Evolutionary conservation across 2,113 vertebrate species (phyloP), one percentile per base, ranked within the genome.

Genomic region (Neolamprologus falcicula): DNA sequence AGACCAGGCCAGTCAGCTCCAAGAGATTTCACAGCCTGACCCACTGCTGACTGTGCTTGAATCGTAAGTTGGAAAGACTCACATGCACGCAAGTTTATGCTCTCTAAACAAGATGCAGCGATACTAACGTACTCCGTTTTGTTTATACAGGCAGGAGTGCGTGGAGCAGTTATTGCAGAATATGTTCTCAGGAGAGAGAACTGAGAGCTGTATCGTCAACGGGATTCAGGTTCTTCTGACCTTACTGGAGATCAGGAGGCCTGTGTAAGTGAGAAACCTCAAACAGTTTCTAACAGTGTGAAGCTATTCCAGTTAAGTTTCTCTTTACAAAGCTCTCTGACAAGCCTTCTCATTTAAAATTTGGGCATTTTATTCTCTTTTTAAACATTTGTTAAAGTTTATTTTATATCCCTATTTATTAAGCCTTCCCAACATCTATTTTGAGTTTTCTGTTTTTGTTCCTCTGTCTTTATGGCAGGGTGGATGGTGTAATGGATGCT

Each of bases 141-240:
- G 63, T 84, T 92, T 47, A 83, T 55, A 42, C 95, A 99, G 98
- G 95, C 98, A 98, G 96, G 97, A 97, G 85, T 98, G 97, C 52
- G 98, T 99, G 95, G 97, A 98, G 84, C 97, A 98, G 86, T 97
- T 99, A 85, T 93, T 99, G 90, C 97, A 95, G 96, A 99, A 98
- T 87, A 98, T 99, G 98, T 99, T 99, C 82, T 97, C 97, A 7
- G 97, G 97, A 3, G 97, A 97, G 2, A 95, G 94, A 90, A 98
- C 95, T 0, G 98, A 99, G 86, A 97, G 95, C 76, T 99, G 98
- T 93, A 96, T 99, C 3, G 96, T 99, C 73, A 98, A 97, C 1
- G 98, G 98, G n/a, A 99, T 97, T 3, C 98, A 99, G 92, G 98
- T 98, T 89, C 95, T 99, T 61, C 97, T 99, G 16, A 98, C 98